Percentiles rank a stretch among this genome's conserved stretches.
phyloP scores from a whole-genome alignment of 64 coral and sea anemone genomes.

The Hydrozoanthus tunicans region DNA sequence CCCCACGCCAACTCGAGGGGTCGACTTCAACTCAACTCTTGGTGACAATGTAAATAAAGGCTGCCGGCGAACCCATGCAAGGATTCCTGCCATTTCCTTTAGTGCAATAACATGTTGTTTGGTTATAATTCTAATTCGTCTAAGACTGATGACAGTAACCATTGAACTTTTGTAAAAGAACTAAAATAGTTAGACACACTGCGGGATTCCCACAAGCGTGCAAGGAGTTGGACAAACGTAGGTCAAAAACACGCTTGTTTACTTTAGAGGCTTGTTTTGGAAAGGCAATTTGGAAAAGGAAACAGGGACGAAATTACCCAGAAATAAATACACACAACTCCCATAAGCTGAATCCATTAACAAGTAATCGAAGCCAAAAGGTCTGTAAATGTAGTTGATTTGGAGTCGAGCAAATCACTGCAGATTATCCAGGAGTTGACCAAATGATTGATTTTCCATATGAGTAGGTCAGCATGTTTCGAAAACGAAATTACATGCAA shows the following conservation, averaged over 20 bases:
- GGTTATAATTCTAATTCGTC: constrained; percentile 29
- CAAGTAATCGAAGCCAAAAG: constrained; percentile 9
- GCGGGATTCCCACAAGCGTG: background rate
- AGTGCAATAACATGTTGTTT: constrained; percentile 61
- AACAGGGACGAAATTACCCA: background rate
- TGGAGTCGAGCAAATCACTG: constrained; percentile 30
- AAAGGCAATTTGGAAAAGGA: background rate
- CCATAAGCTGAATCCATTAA: constrained; percentile 42
- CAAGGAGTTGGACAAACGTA: constrained; percentile 11
- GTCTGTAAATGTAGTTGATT: constrained; percentile 42
- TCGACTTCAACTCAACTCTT: background rate
- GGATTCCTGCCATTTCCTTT: constrained; percentile 20
- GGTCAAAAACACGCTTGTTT: constrained; percentile 23
- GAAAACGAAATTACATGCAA: constrained; percentile 28
- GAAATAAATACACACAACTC: constrained; percentile 9
- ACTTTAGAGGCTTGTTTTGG: constrained; percentile 30
- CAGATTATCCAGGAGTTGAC: constrained; percentile 15
- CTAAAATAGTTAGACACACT: background rate
- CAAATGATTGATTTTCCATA: constrained; percentile 30
- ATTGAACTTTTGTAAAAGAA: constrained; percentile 1
- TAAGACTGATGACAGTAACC: constrained; percentile 32
- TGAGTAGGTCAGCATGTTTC: constrained; percentile 1
- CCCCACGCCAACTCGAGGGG: constrained; percentile 23
- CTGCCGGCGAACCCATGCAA: background rate
- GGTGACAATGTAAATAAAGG: constrained; percentile 31